Conservation (phyloP, 2,888 invertebrate genomes). For the Arrhopalites spinosus region DNA sequence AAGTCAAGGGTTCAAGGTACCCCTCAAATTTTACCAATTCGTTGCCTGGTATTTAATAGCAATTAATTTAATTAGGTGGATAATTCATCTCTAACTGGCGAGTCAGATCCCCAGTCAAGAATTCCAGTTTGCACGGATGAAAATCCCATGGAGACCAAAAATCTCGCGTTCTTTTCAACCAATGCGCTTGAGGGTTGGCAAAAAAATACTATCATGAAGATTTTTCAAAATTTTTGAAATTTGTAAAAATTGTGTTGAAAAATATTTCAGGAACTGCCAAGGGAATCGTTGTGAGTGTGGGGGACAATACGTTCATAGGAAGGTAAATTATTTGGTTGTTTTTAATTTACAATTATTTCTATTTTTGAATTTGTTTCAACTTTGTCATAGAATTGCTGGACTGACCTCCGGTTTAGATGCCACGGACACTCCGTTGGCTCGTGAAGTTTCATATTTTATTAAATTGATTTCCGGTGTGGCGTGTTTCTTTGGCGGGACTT, state of each 20-base stretch:
- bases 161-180: slow-evolving; percentile 92
- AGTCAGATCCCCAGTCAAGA: slow-evolving; percentile 91
- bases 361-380: too few species aligned
- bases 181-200: slow-evolving; percentile 85
- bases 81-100: slow-evolving; percentile 92
- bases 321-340: too few species aligned
- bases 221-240: not conserved
- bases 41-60: too few species aligned
- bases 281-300: slow-evolving; percentile 71
- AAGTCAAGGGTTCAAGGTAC: slow-evolving; percentile 90
- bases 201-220: not conserved
- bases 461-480: slow-evolving; percentile 49
- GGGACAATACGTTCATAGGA: slow-evolving; percentile 73
- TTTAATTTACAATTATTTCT: too few species aligned
- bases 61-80: slow-evolving; percentile 65
- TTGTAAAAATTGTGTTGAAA: not conserved
- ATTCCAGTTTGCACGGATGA: slow-evolving; percentile 88
- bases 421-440: slow-evolving; percentile 75
- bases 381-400: slow-evolving; percentile 73
- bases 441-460: slow-evolving; percentile 76
- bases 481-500: slow-evolving; percentile 56
- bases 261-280: slow-evolving; percentile 57
- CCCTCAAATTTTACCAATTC: too few species aligned
- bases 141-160: slow-evolving; percentile 92
- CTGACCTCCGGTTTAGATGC: slow-evolving; percentile 69